These are phyloP conservation scores for Ptilonorhynchus violaceus DNA, from an alignment of 2,113 vertebrate genomes.

Conservation along the genomic window DNA sequence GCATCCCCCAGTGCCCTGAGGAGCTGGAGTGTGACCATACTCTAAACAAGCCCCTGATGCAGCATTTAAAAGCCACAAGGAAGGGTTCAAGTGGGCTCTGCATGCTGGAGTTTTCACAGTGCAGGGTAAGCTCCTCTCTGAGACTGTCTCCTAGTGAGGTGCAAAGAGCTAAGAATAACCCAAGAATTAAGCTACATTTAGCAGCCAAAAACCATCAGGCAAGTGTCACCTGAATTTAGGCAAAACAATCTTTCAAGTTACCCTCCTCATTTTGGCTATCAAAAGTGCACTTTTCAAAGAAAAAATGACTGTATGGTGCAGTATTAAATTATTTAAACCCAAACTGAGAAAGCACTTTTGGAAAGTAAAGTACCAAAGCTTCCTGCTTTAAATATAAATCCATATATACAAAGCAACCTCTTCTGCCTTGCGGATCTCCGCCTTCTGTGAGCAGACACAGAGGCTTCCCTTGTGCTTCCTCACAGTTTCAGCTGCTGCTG, in stretches of 20 bases:
- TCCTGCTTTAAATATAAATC: neutral
- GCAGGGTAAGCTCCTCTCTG: neutral
- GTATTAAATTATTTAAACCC: neutral
- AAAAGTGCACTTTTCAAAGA: neutral
- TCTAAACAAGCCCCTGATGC: neutral
- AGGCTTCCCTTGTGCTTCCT: conserved; percentile 9
- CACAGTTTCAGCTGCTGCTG: conserved; percentile 84
- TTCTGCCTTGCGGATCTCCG: neutral
- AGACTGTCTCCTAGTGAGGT: neutral
- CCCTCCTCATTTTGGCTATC: neutral
- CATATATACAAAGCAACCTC: neutral
- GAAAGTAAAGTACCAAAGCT: neutral
- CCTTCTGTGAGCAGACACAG: neutral
- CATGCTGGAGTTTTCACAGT: neutral
- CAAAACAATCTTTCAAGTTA: neutral
- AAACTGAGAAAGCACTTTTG: neutral
- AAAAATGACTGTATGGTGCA: neutral
- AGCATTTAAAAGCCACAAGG: neutral
- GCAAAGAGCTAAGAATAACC: neutral
- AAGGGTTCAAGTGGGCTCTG: neutral
- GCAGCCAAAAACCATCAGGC: neutral
- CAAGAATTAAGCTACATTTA: neutral
- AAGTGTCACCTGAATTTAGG: neutral
- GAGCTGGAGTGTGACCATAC: neutral
- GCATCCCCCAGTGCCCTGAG: neutral